Evolutionary conservation across 2,113 vertebrate genomes (phyloP).

Genomic region (Taurulus bubalis): DNA sequence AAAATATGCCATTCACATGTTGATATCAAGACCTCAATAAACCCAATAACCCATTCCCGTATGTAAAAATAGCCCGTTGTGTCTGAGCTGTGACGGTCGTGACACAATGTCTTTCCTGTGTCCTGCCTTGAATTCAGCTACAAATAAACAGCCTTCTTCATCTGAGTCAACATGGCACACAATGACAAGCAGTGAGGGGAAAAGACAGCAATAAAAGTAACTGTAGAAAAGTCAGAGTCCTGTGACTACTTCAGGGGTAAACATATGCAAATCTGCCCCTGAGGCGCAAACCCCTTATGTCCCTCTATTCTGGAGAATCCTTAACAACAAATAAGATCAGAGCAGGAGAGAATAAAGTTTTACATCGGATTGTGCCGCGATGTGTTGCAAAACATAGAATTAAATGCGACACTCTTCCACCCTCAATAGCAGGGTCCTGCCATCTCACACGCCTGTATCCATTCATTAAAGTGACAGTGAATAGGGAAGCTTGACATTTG

Average conservation of each 20-base stretch:
- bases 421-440: background rate
- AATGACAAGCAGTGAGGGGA: background rate
- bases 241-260: slow-evolving; percentile 19
- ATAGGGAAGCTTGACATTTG: slow-evolving; percentile 30
- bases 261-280: slow-evolving; percentile 31
- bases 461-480: background rate
- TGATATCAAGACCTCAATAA: slow-evolving; percentile 8
- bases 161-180: background rate
- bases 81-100: background rate
- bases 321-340: background rate
- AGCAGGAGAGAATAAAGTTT: background rate
- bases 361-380: background rate
- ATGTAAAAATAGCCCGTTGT: slow-evolving; percentile 32
- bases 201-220: background rate
- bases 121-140: slow-evolving; percentile 7
- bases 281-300: background rate
- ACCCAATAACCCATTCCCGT: slow-evolving; percentile 30
- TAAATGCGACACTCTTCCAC: background rate
- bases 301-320: background rate
- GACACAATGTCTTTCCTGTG: slow-evolving; percentile 12
- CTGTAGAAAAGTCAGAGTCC: background rate
- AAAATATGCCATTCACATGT: background rate
- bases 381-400: background rate
- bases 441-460: background rate
- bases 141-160: slow-evolving; percentile 16